Evolutionary conservation across 2,113 vertebrate genomes (phyloP), one percentile per base, ranked within the genome.

Genomic region (Ptilonorhynchus violaceus): DNA sequence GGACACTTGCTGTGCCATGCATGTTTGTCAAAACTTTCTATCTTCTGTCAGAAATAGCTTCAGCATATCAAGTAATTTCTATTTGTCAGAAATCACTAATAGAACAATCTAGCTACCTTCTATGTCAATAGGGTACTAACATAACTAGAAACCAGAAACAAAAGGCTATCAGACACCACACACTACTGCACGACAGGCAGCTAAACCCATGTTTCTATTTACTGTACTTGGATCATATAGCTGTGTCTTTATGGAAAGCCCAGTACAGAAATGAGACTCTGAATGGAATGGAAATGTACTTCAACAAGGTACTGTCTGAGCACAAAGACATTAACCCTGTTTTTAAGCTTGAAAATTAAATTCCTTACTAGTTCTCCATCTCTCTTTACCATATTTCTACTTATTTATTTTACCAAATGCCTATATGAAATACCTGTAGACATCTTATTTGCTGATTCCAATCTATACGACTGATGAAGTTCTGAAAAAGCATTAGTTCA

Each of bases 1-100:
- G 98, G 98, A 98, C 97, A 98, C 98, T 99, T 98, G 97, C 98
- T 99, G 98, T 98, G 98, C 98, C 97, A 98, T 97, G 98, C 94
- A 91, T 97, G 96, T 98, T 99, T 98, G 98, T 98, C 98, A 98
- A 98, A 98, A 98, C 98, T 98, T 98, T 97, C 1, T 97, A 97
- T 98, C 97, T 98, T 97, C 97, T 98, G 98, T 98, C 97, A 98
- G 97, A 98, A 98, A 99, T 98, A 98, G 98, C 98, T 97, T 89
- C 92, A 93, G 95, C 96, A 96, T 96, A 97, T 97, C 93, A 97
- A 98, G 96, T 96, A 31, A 98, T 98, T 97, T 97, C 96, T 96
- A 96, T 98, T 95, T 96, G 97, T 97, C 95, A 95, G 79, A 89
- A 97, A 97, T 93, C 75, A 96, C 85, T 93, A 98, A 97, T 9